phyloP scores from a whole-genome alignment of 2,113 vertebrate species.

The Mola mola region DNA sequence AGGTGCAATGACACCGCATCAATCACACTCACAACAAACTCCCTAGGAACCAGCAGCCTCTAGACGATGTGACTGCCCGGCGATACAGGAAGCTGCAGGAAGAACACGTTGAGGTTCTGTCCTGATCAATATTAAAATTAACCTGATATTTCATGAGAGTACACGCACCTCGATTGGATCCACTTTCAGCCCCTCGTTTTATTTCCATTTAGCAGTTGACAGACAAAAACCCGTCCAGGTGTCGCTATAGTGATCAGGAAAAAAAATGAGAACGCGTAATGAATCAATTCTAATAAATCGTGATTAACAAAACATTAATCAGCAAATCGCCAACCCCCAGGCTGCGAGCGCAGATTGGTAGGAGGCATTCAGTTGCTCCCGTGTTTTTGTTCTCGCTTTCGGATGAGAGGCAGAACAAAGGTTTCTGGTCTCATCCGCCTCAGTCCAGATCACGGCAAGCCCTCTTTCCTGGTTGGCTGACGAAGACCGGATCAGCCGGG shows the following conservation, averaged over 20 bases:
- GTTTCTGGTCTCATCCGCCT: conserved; percentile 79
- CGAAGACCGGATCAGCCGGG: conserved; percentile 68
- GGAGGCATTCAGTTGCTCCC: conserved; percentile 25
- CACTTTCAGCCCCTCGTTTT: conserved; percentile 68
- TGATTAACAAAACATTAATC: conserved; percentile 16
- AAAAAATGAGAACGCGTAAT: conserved; percentile 1
- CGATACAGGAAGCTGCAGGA: not conserved
- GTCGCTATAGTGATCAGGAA: conserved; percentile 37
- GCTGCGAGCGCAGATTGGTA: not conserved
- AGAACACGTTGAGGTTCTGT: not conserved
- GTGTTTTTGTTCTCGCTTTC: conserved; percentile 26
- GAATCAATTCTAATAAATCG: conserved; percentile 19
- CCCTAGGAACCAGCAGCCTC: not conserved
- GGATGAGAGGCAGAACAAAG: conserved; percentile 69
- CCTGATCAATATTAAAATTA: not conserved
- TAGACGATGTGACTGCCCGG: not conserved
- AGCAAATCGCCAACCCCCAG: conserved; percentile 1
- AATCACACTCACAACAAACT: conserved; percentile 40
- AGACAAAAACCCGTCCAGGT: conserved; percentile 32
- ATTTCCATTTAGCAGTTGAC: conserved; percentile 74
- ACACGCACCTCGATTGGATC: conserved; percentile 75
- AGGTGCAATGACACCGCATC: conserved; percentile 26
- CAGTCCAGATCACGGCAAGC: conserved; percentile 77
- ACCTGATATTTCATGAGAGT: not conserved
- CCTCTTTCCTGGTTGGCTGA: conserved; percentile 79